These are phyloP conservation scores for Ruditapes philippinarum DNA, from an alignment of 1,140 invertebrate genomes.

Conservation along the genomic window DNA sequence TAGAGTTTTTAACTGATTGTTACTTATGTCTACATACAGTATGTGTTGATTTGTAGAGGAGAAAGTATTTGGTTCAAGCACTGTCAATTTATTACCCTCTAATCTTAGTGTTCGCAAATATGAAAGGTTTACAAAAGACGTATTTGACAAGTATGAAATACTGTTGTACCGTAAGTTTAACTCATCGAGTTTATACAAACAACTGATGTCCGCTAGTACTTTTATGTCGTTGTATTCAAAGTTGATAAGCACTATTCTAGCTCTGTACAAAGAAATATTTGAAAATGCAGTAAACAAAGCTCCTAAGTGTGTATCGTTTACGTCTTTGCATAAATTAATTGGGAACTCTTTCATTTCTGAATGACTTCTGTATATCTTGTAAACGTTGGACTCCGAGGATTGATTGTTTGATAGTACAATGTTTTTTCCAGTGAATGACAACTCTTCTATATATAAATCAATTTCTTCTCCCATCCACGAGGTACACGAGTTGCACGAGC, in stretches of 20 bases:
- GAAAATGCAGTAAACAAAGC: background rate
- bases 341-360: constrained; percentile 44
- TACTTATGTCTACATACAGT: background rate
- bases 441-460: background rate
- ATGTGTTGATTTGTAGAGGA: background rate
- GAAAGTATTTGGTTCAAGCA: constrained; percentile 9
- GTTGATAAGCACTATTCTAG: background rate
- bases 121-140: constrained; percentile 9
- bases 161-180: constrained; percentile 21
- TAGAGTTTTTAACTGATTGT: background rate
- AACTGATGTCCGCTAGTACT: background rate
- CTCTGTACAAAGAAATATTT: background rate
- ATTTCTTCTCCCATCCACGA: background rate
- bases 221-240: constrained; percentile 16
- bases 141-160: constrained; percentile 12
- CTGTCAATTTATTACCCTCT: constrained; percentile 16
- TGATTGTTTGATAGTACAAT: background rate
- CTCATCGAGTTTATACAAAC: background rate
- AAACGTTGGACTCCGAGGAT: background rate
- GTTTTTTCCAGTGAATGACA: background rate
- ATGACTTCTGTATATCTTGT: constrained; percentile 20
- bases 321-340: constrained; percentile 38
- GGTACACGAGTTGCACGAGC: background rate
- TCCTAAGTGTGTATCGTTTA: background rate
- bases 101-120: background rate